Evolutionary conservation across 2,888 invertebrate genomes (phyloP).

Genomic region (Alviniconcha strummeri): DNA sequence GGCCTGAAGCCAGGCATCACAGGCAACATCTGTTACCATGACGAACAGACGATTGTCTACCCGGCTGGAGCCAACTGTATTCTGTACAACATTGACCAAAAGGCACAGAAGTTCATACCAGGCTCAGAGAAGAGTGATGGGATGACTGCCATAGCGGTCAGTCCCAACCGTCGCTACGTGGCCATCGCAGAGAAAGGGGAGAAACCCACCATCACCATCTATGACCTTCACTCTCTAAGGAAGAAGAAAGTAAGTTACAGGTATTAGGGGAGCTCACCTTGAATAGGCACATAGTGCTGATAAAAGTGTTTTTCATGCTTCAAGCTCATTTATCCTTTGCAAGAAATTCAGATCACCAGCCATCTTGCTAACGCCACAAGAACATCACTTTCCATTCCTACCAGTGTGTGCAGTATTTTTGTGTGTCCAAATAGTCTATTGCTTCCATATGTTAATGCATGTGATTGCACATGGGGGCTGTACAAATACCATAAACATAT

Average conservation of each 20-base stretch:
- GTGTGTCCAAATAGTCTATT: too few species aligned
- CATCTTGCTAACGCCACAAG: too few species aligned
- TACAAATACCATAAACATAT: too few species aligned
- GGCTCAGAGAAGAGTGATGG: conserved; percentile 72
- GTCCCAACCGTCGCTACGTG: conserved; percentile 73
- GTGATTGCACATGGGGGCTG: too few species aligned
- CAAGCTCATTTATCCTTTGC: too few species aligned
- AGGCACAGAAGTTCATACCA: conserved; percentile 74
- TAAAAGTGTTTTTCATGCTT: too few species aligned
- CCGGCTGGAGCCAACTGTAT: conserved; percentile 75
- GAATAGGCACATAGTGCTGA: too few species aligned
- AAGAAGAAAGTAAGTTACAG: conserved; percentile 66
- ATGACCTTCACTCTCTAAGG: conserved; percentile 74
- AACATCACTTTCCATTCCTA: too few species aligned
- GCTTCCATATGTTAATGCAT: too few species aligned
- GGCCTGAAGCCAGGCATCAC: conserved; percentile 71
- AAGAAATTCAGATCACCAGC: too few species aligned
- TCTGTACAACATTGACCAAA: conserved; percentile 74
- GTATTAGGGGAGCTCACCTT: too few species aligned
- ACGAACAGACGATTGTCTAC: conserved; percentile 74
- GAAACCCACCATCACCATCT: conserved; percentile 74
- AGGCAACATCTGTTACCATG: conserved; percentile 72
- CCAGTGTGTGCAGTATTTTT: too few species aligned
- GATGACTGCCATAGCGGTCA: conserved; percentile 74
- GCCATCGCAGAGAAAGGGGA: conserved; percentile 74